Evolutionary conservation across 2,888 invertebrate genomes (phyloP), one percentile per base, ranked within the genome.

Genomic region (Hofmannophila pseudospretella): DNA sequence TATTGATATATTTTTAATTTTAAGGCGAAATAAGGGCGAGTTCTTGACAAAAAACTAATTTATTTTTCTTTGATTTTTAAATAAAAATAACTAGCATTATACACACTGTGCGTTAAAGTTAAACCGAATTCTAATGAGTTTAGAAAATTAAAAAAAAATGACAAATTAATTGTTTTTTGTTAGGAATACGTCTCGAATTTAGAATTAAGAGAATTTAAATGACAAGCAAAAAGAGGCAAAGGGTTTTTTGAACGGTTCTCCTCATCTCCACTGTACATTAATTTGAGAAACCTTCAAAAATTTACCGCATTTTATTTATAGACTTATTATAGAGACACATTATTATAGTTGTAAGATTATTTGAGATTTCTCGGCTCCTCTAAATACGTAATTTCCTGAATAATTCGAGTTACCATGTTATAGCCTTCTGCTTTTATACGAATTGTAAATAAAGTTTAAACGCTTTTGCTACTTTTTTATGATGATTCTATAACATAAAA

Each of bases 221-320:
- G 84, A 85, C 82, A 84, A 86, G 85, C 85, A 73, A 70, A 71
- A 67, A 66, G 85, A 85, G 85, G 86, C 85, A 84, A 71, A 69
- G 66, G 70, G 64, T 67, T 54, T 71, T 84, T 81, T 82, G 77
- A 70, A 73, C 36, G 85, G 82, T 80, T 77, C 66, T 74, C 78
- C 71, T 73, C 52, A 59, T 59, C 51, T 51, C 30, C 51, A 57
- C 59, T 85, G 84, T 84, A 86, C 40, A 85, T 84, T 82, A 53
- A 66, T 55, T 66, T 53, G 61, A 75, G 74, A 66, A 63, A 73
- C 82, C 81, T 72, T 81, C 74, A 72, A 71, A 67, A 76, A 69
- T 67, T 62, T 50, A 72, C 73, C 71, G 54, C 58, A 61, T 47
- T 45, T 47, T 45, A 22, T 8, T 2, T 23, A 55, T 53, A 44